A percentile compares a stretch with the other conserved stretches of the same genome.
Conservation (phyloP, 1,140 invertebrate species). For the Dinoponera quadriceps region DNA sequence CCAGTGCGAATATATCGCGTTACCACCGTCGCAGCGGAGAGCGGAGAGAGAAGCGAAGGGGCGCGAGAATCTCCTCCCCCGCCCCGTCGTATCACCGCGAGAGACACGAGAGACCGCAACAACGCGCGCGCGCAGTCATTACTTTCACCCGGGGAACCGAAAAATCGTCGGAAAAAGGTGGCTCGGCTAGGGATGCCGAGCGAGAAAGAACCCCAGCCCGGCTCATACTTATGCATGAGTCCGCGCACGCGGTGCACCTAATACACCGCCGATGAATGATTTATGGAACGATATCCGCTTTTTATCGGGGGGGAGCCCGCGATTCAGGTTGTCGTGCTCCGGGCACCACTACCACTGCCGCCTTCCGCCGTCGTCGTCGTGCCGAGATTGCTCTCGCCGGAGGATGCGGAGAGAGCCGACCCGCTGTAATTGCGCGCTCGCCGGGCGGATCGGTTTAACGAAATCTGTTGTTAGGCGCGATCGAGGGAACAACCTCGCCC, state of each 20-base stretch:
- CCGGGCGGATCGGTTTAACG: slow-evolving; percentile 50
- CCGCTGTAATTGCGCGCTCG: slow-evolving; percentile 66
- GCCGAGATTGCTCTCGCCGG: slow-evolving; percentile 66
- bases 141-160: slow-evolving; percentile 20
- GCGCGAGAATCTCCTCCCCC: too few relatives aligned
- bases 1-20: slow-evolving; percentile 23
- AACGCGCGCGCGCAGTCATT: background rate
- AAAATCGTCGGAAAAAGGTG: slow-evolving; percentile 15
- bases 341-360: slow-evolving; percentile 18
- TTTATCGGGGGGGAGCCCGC: slow-evolving; percentile 53
- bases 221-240: slow-evolving; percentile 67
- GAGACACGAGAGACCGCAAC: slow-evolving; percentile 19
- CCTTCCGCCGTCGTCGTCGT: slow-evolving; percentile 27
- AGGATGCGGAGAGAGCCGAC: slow-evolving; percentile 60
- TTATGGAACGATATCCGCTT: slow-evolving; percentile 74
- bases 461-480: slow-evolving; percentile 54
- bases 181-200: background rate
- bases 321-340: slow-evolving; percentile 64
- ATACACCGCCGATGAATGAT: slow-evolving; percentile 72
- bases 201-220: background rate
- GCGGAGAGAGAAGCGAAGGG: too few relatives aligned
- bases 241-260: slow-evolving; percentile 39
- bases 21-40: background rate
- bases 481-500: slow-evolving; percentile 26
- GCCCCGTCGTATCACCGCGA: too few relatives aligned